These are phyloP conservation scores for Galleria mellonella DNA, from an alignment of 1,140 invertebrate genomes.

Conservation along the genomic window DNA sequence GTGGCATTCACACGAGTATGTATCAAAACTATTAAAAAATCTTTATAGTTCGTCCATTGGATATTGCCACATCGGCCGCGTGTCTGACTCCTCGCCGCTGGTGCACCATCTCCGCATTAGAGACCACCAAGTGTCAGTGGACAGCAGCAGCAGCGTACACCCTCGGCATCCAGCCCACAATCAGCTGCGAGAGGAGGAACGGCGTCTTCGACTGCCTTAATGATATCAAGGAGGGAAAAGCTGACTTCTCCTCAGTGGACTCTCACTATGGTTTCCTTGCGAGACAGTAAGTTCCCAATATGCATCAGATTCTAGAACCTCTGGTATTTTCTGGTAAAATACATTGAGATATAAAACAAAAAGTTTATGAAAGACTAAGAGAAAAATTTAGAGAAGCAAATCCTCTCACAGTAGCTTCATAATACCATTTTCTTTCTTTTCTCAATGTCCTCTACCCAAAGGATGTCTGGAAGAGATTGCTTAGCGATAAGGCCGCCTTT, in stretches of 20 bases:
- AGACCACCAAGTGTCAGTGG: conserved; percentile 77
- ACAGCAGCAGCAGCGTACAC: conserved; percentile 69
- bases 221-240: conserved; percentile 73
- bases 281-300: conserved; percentile 75
- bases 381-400: too few relatives aligned
- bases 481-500: too few relatives aligned
- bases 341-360: too few relatives aligned
- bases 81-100: conserved; percentile 73
- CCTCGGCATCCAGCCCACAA: conserved; percentile 76
- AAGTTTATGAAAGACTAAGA: too few relatives aligned
- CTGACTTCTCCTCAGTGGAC: conserved; percentile 81
- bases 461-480: too few relatives aligned
- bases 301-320: too few relatives aligned
- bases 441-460: too few relatives aligned
- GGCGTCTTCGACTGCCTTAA: conserved; percentile 77
- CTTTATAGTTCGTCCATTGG: conserved; percentile 37
- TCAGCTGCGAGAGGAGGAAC: conserved; percentile 67
- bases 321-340: too few relatives aligned
- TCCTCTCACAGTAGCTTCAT: too few relatives aligned
- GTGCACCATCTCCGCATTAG: conserved; percentile 75
- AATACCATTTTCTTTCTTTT: too few relatives aligned
- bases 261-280: conserved; percentile 82
- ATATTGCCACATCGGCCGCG: conserved; percentile 29
- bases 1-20: too few relatives aligned
- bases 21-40: too few relatives aligned